Evolutionary conservation across 37 sponge, comb jelly and placozoan species (phyloP).

Genomic region (Halisarca cf. caerulea): DNA sequence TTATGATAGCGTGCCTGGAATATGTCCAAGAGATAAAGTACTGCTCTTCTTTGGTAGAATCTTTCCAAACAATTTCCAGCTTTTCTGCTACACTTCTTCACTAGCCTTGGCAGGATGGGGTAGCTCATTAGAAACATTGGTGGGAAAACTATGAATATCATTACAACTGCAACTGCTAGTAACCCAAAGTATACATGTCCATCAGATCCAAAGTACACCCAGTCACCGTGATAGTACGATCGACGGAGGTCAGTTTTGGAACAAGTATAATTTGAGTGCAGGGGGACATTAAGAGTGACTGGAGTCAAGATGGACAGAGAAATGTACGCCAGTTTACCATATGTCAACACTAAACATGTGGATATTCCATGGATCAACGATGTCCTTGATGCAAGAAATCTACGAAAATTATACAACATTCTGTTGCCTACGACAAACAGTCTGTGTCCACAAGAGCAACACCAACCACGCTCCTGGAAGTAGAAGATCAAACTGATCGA

Average conservation of each 20-base stretch:
- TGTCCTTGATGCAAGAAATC: not conserved
- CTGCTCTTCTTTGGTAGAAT: not conserved
- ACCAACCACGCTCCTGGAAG: constrained; percentile 6
- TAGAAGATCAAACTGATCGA: not conserved
- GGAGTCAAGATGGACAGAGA: not conserved
- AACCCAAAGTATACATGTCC: not conserved
- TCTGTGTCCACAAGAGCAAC: not conserved
- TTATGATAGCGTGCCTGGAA: not conserved
- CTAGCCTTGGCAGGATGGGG: not conserved
- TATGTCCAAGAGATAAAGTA: not conserved
- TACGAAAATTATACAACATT: not conserved
- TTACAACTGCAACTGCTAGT: not conserved
- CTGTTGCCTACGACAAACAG: not conserved
- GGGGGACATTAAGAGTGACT: not conserved
- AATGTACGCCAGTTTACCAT: not conserved
- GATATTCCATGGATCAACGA: not conserved
- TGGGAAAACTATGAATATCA: not conserved
- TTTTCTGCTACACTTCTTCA: not conserved
- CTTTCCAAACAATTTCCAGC: not conserved
- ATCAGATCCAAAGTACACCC: not conserved
- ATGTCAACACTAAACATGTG: not conserved
- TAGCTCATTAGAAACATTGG: constrained; percentile 1
- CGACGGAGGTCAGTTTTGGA: not conserved
- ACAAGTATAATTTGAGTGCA: too few species aligned
- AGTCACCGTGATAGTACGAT: not conserved